These are phyloP conservation scores for Eilema depressum DNA, from an alignment of 2,888 invertebrate species.

Conservation along the genomic window DNA sequence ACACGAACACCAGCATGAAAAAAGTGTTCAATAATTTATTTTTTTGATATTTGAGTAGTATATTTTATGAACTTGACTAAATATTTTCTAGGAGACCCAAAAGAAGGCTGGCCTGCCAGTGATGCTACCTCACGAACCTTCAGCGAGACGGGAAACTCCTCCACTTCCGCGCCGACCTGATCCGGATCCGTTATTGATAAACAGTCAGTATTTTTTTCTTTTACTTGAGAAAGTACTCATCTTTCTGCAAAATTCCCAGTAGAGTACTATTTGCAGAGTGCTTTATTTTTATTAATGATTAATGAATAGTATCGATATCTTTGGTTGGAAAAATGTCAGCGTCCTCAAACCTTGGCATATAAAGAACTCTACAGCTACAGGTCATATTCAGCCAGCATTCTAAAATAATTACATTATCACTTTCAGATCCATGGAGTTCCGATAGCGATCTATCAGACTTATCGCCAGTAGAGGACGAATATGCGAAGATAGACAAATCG, in stretches of 20 bases:
- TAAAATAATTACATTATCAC: neutral
- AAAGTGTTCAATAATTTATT: too few relatives aligned
- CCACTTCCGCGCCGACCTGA: constrained; percentile 91
- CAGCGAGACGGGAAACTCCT: constrained; percentile 91
- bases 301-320: too few relatives aligned
- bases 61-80: neutral
- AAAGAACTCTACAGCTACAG: neutral
- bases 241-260: too few relatives aligned
- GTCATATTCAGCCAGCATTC: neutral
- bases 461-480: constrained; percentile 91
- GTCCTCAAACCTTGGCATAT: neutral
- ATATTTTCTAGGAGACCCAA: constrained; percentile 90
- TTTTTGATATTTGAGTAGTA: too few relatives aligned
- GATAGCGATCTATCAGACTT: constrained; percentile 95
- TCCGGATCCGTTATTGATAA: constrained; percentile 90
- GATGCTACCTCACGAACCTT: constrained; percentile 93
- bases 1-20: too few relatives aligned
- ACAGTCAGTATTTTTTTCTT: constrained; percentile 63
- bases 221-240: neutral
- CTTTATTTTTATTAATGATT: too few relatives aligned
- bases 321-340: too few relatives aligned
- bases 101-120: constrained; percentile 95
- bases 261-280: too few relatives aligned
- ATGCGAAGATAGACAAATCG: constrained; percentile 81
- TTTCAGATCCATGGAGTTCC: constrained; percentile 91